phyloP scores from a whole-genome alignment of 2,797 vertebrate genomes.

The Poecilia gillii region DNA sequence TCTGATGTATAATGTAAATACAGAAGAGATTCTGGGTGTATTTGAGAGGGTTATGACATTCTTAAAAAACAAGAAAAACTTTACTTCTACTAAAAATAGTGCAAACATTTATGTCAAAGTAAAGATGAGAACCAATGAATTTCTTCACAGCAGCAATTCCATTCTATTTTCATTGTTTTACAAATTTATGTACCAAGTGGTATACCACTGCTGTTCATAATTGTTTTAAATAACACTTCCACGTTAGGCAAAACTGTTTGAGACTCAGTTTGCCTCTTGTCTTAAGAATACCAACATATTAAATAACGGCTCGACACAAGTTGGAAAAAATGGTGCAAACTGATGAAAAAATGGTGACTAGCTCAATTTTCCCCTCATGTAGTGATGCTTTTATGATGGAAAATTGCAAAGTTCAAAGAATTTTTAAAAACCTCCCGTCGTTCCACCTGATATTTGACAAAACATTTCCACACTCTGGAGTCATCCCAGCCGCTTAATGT shows the following conservation, averaged over 20 bases:
- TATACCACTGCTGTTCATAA: background rate
- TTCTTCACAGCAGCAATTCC: background rate
- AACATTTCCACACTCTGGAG: too few relatives aligned
- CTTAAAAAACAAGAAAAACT: background rate
- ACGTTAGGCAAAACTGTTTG: background rate
- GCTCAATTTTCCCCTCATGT: background rate
- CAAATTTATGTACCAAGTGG: background rate
- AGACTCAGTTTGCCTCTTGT: background rate
- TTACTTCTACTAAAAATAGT: background rate
- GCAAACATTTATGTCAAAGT: background rate
- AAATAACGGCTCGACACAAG: background rate
- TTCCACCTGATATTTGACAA: too few relatives aligned
- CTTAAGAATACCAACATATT: background rate
- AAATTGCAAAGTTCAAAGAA: too few relatives aligned
- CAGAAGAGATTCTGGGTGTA: background rate
- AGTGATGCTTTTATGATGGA: background rate
- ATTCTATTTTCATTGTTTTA: background rate
- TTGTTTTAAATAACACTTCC: background rate
- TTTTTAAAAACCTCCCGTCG: too few relatives aligned
- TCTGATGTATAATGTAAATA: background rate
- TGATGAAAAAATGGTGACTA: too few relatives aligned
- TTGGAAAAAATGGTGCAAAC: background rate
- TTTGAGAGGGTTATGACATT: background rate
- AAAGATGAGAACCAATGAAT: too few relatives aligned
- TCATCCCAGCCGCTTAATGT: too few relatives aligned